A percentile compares a stretch with the other conserved stretches of the same genome.
These are phyloP conservation scores for Brachionus angularis DNA, from an alignment of 1,140 invertebrate genomes.

Conservation along the genomic window DNA sequence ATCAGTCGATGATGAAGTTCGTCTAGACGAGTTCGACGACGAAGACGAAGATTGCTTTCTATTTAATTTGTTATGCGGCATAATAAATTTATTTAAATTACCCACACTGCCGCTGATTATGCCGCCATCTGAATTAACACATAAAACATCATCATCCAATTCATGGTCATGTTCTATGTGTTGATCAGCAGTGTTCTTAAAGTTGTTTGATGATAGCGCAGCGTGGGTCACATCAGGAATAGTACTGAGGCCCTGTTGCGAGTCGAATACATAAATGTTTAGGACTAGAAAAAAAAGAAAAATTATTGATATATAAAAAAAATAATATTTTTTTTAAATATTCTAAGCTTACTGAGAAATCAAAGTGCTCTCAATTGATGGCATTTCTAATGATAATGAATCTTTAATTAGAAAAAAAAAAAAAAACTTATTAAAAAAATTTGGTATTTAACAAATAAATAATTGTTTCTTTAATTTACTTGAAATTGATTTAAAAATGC, in stretches of 20 bases:
- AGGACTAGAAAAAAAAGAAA: constrained; percentile 48
- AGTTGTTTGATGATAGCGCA: constrained; percentile 46
- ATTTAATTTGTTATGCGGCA: constrained; percentile 4
- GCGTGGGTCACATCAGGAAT: constrained; percentile 85
- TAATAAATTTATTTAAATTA: constrained; percentile 35
- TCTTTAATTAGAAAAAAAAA: neutral
- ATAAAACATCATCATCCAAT: neutral
- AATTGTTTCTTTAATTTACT: neutral
- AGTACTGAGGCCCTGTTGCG: constrained; percentile 96
- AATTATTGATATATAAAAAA: neutral
- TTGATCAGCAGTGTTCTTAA: constrained; percentile 33
- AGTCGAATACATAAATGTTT: constrained; percentile 77
- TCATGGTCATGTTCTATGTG: constrained; percentile 1
- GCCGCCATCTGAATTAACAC: constrained; percentile 69
- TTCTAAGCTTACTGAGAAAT: neutral
- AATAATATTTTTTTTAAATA: neutral
- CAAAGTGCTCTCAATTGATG: constrained; percentile 2
- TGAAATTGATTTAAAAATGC: constrained; percentile 42
- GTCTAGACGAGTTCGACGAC: constrained; percentile 7
- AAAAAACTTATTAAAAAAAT: constrained; percentile 23
- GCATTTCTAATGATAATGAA: constrained; percentile 34
- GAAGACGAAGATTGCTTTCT: constrained; percentile 41
- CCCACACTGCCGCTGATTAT: constrained; percentile 65
- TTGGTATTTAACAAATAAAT: constrained; percentile 4
- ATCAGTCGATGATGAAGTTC: constrained; percentile 28